Conservation (phyloP, 2,888 invertebrate species). For the Stenchaetothrips biformis region DNA sequence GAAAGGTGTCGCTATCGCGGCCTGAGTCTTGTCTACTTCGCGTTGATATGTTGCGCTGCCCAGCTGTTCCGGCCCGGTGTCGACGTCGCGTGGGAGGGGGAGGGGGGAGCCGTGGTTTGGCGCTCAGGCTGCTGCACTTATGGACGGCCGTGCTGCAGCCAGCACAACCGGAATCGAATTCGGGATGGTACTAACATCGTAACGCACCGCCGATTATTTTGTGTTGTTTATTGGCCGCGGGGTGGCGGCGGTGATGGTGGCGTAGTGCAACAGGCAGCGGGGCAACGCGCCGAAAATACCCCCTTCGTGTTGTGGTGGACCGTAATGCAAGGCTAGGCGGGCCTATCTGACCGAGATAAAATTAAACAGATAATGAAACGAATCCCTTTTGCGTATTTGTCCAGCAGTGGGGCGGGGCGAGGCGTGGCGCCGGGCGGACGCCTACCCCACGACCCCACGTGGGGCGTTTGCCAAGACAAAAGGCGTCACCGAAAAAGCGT, state of each 20-base stretch:
- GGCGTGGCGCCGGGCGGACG: too few species aligned
- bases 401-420: background rate
- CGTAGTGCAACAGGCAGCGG: background rate
- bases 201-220: background rate
- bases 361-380: background rate
- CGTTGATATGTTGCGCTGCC: slow-evolving; percentile 17
- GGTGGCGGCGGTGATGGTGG: too few species aligned
- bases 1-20: slow-evolving; percentile 3
- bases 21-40: background rate
- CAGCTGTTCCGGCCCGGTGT: background rate
- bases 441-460: too few species aligned
- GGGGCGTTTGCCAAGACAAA: too few species aligned
- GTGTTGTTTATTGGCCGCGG: background rate
- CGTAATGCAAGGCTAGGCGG: background rate
- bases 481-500: too few species aligned
- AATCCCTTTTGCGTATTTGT: background rate
- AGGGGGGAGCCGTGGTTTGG: too few species aligned
- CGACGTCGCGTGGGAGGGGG: too few species aligned
- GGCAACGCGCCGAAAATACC: background rate
- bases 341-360: background rate
- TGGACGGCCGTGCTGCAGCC: background rate
- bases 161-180: background rate
- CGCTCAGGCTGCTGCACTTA: too few species aligned
- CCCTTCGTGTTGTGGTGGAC: background rate
- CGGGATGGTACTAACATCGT: background rate